Evolutionary conservation across 2,113 vertebrate genomes (phyloP).

Genomic region (Phalacrocorax carbo): DNA sequence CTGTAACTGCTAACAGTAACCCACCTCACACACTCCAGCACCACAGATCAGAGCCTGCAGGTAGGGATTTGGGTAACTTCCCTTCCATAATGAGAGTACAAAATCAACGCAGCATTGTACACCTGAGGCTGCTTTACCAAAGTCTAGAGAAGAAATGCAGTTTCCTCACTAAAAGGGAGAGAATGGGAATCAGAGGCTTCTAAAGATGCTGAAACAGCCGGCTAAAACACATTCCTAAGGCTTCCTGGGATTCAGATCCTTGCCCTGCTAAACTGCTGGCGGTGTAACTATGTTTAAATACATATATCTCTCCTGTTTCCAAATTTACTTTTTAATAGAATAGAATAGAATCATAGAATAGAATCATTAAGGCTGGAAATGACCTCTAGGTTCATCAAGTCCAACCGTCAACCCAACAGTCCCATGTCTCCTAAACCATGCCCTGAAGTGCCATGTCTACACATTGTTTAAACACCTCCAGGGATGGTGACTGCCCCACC

Average conservation of each 20-base stretch:
- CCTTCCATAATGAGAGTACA: too few relatives aligned
- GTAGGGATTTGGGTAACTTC: background rate
- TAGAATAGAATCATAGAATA: too few relatives aligned
- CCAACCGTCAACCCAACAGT: too few relatives aligned
- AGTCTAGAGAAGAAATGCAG: background rate
- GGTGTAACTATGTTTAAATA: background rate
- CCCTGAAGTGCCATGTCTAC: too few relatives aligned
- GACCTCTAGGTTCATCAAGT: too few relatives aligned
- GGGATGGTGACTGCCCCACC: too few relatives aligned
- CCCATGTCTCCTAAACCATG: too few relatives aligned
- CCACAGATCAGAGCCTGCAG: too few relatives aligned
- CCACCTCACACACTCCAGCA: background rate
- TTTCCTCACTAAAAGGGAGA: background rate
- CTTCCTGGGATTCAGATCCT: background rate
- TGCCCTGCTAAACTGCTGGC: background rate
- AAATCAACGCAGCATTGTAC: background rate
- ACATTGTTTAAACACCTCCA: too few relatives aligned
- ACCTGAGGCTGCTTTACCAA: background rate
- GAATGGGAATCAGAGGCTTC: background rate
- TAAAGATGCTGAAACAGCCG: background rate
- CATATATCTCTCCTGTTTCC: background rate
- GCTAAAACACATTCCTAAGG: background rate
- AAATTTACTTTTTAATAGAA: background rate
- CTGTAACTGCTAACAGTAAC: background rate
- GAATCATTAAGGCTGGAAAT: too few relatives aligned